These are phyloP conservation scores for Piaya cayana DNA, from an alignment of 2,113 vertebrate genomes.

Conservation along the genomic window DNA sequence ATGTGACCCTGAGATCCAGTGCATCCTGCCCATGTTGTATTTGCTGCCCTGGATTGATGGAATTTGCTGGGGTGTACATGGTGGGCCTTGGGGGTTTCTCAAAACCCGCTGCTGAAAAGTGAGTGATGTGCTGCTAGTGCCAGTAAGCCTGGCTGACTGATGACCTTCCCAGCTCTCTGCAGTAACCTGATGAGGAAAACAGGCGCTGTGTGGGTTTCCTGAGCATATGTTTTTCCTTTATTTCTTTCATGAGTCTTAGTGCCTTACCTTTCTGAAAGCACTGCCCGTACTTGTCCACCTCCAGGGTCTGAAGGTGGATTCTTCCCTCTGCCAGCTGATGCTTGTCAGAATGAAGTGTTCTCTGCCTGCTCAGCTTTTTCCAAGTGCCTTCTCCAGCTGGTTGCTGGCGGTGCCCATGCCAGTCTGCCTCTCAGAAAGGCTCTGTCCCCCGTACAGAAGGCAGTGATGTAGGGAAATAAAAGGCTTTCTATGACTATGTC, in stretches of 20 bases:
- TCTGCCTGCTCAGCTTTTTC: neutral
- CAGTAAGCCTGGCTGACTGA: neutral
- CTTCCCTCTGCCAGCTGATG: neutral
- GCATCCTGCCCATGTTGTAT: neutral
- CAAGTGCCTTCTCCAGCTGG: neutral
- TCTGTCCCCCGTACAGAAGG: neutral
- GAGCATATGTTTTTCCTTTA: neutral
- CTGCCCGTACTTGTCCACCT: neutral
- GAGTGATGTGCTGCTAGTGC: neutral
- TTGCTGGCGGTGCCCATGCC: neutral
- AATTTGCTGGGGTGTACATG: neutral
- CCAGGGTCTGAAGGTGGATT: neutral
- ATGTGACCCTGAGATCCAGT: neutral
- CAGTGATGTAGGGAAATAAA: accelerated
- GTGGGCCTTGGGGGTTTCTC: neutral
- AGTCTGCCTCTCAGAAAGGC: neutral
- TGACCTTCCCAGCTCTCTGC: neutral
- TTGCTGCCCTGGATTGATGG: neutral
- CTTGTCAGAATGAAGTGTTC: neutral
- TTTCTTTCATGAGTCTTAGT: neutral
- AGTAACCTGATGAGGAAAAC: neutral
- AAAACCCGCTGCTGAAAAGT: neutral
- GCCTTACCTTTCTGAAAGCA: neutral
- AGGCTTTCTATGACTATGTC: neutral
- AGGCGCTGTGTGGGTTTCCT: neutral